Evolutionary conservation across 2,888 invertebrate genomes (phyloP), one percentile per base, ranked within the genome.

Genomic region (Drosophila villosipedis): DNA sequence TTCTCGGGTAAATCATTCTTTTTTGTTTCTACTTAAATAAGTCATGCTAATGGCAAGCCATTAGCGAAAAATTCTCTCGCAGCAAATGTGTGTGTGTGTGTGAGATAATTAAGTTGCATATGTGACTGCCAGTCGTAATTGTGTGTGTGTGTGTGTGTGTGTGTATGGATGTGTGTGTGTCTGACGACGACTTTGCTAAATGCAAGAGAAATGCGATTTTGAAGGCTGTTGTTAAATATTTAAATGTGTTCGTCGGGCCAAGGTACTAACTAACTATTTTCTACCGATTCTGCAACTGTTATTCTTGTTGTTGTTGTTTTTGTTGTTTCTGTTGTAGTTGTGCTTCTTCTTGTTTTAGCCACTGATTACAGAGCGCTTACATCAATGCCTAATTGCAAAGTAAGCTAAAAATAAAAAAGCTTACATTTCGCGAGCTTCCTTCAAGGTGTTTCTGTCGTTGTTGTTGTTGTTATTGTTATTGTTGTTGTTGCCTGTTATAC

Each of bases 1-100:
- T 39, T 2, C 12, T 10, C 5, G 3, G 2, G 4, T n/a, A 4
- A 7, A 3, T 9, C 25, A 22, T 28, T 22, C 28, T 33, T 84
- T 83, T 83, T 73, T 65, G 60, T 72, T 76, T 73, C 72, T 55
- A 73, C 79, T 85, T 82, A 88, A 90, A 88, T 85, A 86, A 88
- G 90, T 90, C 90, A 86, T 83, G 88, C 90, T 88, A 90, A 88
- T 88, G 88, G 88, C 84, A 84, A 78, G 80, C 88, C 88, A 88
- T 88, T 88, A 88, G 88, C 82, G 77, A 83, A 87, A 88, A 83
- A 88, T 84, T 85, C 67, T 50, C 78, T 76, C 55, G 55, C 55
- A 59, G 41, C 64, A 53, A 33, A n/a, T 53, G 55, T 57, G 35
- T 43, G 49, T 65, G 22, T 60, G 71, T 75, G 72, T 77, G 74